Conservation (phyloP, 2,888 invertebrate species). For the Acleris literana region DNA sequence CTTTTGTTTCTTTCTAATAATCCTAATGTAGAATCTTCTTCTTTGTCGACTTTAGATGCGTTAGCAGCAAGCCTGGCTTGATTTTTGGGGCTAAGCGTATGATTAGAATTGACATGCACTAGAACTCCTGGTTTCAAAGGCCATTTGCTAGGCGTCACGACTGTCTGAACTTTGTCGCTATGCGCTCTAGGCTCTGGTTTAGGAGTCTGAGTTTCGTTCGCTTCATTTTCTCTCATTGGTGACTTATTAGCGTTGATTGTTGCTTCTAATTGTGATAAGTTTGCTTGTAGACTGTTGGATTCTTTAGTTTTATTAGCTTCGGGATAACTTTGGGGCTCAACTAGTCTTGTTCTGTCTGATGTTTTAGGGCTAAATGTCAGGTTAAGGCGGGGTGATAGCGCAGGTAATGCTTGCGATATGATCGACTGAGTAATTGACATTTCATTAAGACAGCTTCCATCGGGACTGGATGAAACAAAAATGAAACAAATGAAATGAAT, state of each 20-base stretch:
- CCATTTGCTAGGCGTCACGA: slow-evolving; percentile 88
- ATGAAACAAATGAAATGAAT: slow-evolving; percentile 48
- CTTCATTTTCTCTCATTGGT: slow-evolving; percentile 46
- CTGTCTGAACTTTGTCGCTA: slow-evolving; percentile 59
- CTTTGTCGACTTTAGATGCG: slow-evolving; percentile 42
- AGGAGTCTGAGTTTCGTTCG: slow-evolving; percentile 53
- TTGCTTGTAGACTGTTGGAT: slow-evolving; percentile 56
- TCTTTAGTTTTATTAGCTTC: slow-evolving; percentile 71
- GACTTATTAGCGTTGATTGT: slow-evolving; percentile 51
- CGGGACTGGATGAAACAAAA: slow-evolving; percentile 68
- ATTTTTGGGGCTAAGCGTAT: slow-evolving; percentile 86
- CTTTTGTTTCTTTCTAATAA: slow-evolving; percentile 68
- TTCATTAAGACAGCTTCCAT: slow-evolving; percentile 81
- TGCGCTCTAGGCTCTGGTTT: slow-evolving; percentile 58
- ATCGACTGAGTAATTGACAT: slow-evolving; percentile 82
- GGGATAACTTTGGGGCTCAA: slow-evolving; percentile 61
- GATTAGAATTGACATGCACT: slow-evolving; percentile 93
- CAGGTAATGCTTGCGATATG: slow-evolving; percentile 81
- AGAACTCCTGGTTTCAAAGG: slow-evolving; percentile 94
- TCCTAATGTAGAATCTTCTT: slow-evolving; percentile 64
- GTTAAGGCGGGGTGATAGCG: slow-evolving; percentile 74
- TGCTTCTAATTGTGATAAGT: slow-evolving; percentile 60
- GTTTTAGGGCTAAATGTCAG: slow-evolving; percentile 76
- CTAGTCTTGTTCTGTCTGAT: slow-evolving; percentile 75
- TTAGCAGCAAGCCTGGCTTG: slow-evolving; percentile 63